Evolutionary conservation across 2,113 vertebrate species (phyloP).

Genomic region (Plecotus auritus): DNA sequence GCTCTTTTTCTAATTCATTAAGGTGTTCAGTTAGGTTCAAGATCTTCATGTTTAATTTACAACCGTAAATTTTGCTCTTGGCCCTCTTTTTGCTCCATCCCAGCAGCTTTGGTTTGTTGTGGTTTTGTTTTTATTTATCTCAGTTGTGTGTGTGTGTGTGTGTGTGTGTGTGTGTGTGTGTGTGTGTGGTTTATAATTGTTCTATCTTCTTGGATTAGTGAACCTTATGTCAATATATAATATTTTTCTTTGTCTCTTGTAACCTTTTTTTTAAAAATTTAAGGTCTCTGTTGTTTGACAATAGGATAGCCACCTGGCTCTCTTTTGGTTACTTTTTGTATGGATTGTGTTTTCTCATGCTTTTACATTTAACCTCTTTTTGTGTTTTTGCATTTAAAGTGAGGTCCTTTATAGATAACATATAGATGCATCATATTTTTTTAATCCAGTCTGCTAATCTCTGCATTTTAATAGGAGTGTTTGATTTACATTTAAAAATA

Average conservation of each 20-base stretch:
- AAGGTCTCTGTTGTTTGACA: background rate
- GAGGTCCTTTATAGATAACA: background rate
- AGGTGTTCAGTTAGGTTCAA: background rate
- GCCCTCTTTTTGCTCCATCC: background rate
- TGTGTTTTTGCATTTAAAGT: background rate
- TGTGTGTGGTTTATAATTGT: background rate
- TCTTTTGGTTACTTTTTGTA: background rate
- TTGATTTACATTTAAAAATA: background rate
- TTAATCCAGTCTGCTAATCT: background rate
- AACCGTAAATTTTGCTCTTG: background rate
- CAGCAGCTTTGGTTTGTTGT: background rate
- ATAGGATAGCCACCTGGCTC: background rate
- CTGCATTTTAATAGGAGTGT: background rate
- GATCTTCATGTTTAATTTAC: background rate
- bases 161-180: background rate
- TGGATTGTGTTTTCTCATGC: background rate
- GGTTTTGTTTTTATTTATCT: background rate
- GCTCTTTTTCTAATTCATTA: background rate
- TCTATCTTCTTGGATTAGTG: background rate
- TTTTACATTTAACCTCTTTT: background rate
- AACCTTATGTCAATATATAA: background rate
- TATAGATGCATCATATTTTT: background rate
- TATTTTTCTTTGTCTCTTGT: background rate
- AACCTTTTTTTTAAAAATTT: background rate
- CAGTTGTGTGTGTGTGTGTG: background rate